Conservation (phyloP, 2,888 invertebrate genomes). For the Sinhomidia bicolor region DNA sequence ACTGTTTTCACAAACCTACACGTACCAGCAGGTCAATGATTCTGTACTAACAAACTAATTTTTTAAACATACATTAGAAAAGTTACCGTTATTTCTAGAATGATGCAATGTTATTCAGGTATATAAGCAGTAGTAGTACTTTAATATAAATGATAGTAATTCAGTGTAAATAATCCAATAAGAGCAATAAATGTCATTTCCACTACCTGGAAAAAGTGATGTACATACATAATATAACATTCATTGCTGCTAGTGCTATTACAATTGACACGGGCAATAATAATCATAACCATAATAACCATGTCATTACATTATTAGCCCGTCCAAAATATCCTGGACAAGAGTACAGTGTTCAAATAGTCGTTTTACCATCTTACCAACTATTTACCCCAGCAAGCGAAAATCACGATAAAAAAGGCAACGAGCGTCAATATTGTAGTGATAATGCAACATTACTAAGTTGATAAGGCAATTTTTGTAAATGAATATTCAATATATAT, state of each 20-base stretch:
- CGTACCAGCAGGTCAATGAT: not conserved
- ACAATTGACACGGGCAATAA: not conserved
- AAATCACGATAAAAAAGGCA: slow-evolving; percentile 66
- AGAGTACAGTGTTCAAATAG: not conserved
- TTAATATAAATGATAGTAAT: slow-evolving; percentile 10
- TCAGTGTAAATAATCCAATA: not conserved
- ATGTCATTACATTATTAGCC: no score
- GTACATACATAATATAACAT: no score
- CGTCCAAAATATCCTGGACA: not conserved
- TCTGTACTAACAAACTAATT: not conserved
- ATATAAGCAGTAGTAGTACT: slow-evolving; percentile 45
- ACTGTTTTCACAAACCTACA: not conserved
- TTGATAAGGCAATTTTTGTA: slow-evolving; percentile 62
- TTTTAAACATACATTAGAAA: not conserved
- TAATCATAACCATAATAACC: slow-evolving; percentile 4
- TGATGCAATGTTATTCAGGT: slow-evolving; percentile 51
- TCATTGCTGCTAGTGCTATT: not conserved
- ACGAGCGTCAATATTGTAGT: slow-evolving; percentile 34
- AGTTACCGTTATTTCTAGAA: not conserved
- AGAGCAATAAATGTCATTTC: not conserved
- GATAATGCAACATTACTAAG: slow-evolving; percentile 43
- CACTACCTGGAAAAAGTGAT: slow-evolving; percentile 11
- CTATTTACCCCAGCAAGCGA: slow-evolving; percentile 15
- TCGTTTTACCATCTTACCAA: not conserved
- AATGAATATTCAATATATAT: slow-evolving; percentile 67